Evolutionary conservation across 2,797 vertebrate species (phyloP).

Genomic region (Acanthurus lineatus): DNA sequence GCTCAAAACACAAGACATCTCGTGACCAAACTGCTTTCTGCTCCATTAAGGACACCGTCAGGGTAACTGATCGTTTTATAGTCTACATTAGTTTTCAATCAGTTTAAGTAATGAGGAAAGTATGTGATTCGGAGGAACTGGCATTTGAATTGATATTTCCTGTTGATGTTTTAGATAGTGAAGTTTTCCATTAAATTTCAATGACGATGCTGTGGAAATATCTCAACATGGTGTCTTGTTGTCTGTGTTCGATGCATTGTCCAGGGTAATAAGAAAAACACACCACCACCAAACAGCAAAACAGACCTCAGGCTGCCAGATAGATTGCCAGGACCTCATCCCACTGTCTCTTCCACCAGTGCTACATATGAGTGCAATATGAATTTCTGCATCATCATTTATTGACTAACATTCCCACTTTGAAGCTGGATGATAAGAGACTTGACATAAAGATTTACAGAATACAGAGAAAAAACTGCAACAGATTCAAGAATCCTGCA

Average conservation of each 20-base stretch:
- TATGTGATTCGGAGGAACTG: conserved; percentile 16
- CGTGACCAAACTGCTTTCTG: conserved; percentile 33
- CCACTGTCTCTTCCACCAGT: conserved; percentile 15
- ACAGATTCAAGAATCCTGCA: conserved; percentile 36
- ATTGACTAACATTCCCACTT: conserved; percentile 35
- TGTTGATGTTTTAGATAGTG: conserved; percentile 12
- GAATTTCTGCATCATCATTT: conserved; percentile 36
- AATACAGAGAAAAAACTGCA: conserved; percentile 12
- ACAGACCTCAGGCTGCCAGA: conserved; percentile 12
- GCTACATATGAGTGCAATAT: background rate
- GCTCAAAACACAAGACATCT: conserved; percentile 25
- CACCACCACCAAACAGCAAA: conserved; percentile 15
- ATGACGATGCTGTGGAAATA: conserved; percentile 26
- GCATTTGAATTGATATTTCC: conserved; percentile 14
- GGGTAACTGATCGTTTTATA: conserved; percentile 10
- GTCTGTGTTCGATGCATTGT: conserved; percentile 33
- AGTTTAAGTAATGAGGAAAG: conserved; percentile 25
- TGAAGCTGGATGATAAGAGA: conserved; percentile 29
- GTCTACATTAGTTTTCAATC: conserved; percentile 27
- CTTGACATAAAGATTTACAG: conserved; percentile 30
- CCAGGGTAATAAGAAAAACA: conserved; percentile 42
- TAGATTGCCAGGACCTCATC: conserved; percentile 26
- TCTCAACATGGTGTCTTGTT: conserved; percentile 22
- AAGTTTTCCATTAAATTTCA: conserved; percentile 38
- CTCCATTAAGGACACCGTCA: conserved; percentile 35